Percentiles rank a stretch among this genome's conserved stretches.
Conservation (phyloP, 2,888 invertebrate genomes). For the Exephanes ischioxanthus region DNA sequence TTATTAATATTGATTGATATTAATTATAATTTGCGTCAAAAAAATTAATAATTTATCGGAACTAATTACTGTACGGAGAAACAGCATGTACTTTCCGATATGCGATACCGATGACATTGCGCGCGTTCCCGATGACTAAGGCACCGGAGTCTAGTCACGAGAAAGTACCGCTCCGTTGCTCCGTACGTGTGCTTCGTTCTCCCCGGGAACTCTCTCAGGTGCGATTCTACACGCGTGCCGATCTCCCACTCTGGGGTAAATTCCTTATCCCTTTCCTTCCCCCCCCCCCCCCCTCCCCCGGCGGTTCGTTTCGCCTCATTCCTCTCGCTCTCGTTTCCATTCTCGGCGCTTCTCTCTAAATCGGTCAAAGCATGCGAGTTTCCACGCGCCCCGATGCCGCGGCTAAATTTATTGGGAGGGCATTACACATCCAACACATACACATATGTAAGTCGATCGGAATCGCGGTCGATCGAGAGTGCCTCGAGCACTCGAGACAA, state of each 20-base stretch:
- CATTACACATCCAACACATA: neutral
- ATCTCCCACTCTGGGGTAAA: slow-evolving; percentile 35
- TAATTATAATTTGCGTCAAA: neutral
- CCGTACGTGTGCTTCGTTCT: slow-evolving; percentile 13
- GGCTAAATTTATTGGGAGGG: slow-evolving; percentile 60
- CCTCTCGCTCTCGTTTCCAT: slow-evolving; percentile 39
- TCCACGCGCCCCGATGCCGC: slow-evolving; percentile 45
- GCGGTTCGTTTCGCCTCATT: slow-evolving; percentile 19
- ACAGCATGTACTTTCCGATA: neutral
- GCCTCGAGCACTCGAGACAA: slow-evolving; percentile 10
- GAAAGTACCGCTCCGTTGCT: slow-evolving; percentile 22
- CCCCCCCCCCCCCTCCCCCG: neutral
- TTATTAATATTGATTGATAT: no score
- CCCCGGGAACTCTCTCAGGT: slow-evolving; percentile 49
- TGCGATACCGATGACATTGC: slow-evolving; percentile 42
- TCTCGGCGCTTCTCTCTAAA: slow-evolving; percentile 54
- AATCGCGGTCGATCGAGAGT: slow-evolving; percentile 47
- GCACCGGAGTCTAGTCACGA: slow-evolving; percentile 20
- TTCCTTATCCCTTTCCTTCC: neutral
- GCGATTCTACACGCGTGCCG: slow-evolving; percentile 59
- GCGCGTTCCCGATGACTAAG: slow-evolving; percentile 51
- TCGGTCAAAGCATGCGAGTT: slow-evolving; percentile 51
- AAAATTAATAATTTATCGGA: neutral
- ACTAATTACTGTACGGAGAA: neutral
- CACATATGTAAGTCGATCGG: slow-evolving; percentile 36